Percentiles rank a stretch among this genome's conserved stretches.
Evolutionary conservation across 2,113 vertebrate species (phyloP).

Genomic region (Pituophis catenifer): DNA sequence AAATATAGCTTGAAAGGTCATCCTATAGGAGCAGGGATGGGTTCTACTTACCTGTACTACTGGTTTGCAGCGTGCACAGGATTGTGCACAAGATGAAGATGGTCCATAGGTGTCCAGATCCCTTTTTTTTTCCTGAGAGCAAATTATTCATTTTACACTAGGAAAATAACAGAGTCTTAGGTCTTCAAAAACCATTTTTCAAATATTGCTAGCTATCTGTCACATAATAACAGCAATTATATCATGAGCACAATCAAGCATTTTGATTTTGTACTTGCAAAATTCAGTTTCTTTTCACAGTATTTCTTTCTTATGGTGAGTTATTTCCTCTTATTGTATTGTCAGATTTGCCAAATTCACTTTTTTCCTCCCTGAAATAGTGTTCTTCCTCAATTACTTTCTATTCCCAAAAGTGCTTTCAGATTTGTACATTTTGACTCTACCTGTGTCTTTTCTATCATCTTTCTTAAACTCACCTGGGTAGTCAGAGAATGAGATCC

Average conservation of each 20-base stretch:
- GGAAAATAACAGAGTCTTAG: not conserved
- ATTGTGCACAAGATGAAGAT: not conserved
- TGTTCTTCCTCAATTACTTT: slow-evolving; percentile 85
- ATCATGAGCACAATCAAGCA: slow-evolving; percentile 71
- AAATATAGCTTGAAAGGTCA: not conserved
- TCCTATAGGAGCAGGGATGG: no score
- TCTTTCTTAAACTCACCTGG: slow-evolving; percentile 79
- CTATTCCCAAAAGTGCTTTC: slow-evolving; percentile 85
- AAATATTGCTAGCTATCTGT: not conserved
- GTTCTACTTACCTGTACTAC: no score
- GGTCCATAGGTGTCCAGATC: not conserved
- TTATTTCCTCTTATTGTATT: slow-evolving; percentile 88
- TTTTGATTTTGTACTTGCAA: slow-evolving; percentile 83
- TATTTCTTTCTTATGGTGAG: slow-evolving; percentile 85
- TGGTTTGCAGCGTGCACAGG: not conserved
- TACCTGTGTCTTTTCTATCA: slow-evolving; percentile 72
- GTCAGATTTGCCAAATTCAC: slow-evolving; percentile 79
- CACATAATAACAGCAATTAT: slow-evolving; percentile 1
- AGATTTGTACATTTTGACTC: slow-evolving; percentile 78
- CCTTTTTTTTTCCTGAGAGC: not conserved
- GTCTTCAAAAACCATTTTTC: slow-evolving; percentile 22
- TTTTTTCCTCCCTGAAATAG: slow-evolving; percentile 86
- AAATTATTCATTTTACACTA: slow-evolving; percentile 54
- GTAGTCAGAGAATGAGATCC: slow-evolving; percentile 62
- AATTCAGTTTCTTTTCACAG: slow-evolving; percentile 88